Evolutionary conservation across 2,113 vertebrate species (phyloP).

Genomic region (Gobiocypris rarus): DNA sequence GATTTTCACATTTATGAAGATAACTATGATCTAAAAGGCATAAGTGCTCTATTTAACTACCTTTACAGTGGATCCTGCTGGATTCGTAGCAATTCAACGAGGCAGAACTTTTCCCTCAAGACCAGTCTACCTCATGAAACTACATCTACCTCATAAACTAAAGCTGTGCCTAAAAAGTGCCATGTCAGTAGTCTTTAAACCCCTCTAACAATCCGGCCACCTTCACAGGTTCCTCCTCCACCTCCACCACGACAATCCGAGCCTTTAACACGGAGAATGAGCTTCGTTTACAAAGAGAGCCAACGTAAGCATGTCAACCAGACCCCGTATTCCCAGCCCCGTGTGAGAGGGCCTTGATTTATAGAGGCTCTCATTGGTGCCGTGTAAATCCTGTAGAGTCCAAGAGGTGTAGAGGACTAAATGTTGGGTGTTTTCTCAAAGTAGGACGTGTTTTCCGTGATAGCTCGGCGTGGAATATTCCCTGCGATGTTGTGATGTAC

Average conservation of each 20-base stretch:
- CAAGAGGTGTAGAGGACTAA: constrained; percentile 9
- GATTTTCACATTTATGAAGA: neutral
- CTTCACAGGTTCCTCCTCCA: constrained; percentile 75
- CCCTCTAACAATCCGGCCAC: constrained; percentile 60
- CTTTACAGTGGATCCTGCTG: neutral
- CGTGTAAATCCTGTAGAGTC: constrained; percentile 3
- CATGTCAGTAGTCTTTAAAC: constrained; percentile 10
- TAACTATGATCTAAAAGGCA: neutral
- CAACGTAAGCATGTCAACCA: constrained; percentile 76
- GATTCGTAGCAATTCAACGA: neutral
- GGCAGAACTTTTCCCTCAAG: neutral
- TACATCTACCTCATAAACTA: constrained; percentile 29
- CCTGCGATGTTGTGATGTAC: constrained; percentile 16
- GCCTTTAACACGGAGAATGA: constrained; percentile 70
- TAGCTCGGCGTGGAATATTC: neutral
- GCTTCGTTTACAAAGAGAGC: constrained; percentile 80
- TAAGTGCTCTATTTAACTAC: neutral
- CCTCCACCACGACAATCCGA: constrained; percentile 76
- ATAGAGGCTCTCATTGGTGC: constrained; percentile 32
- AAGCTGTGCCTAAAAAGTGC: constrained; percentile 43
- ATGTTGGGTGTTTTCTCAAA: constrained; percentile 1
- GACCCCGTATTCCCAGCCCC: constrained; percentile 15
- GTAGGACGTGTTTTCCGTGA: neutral
- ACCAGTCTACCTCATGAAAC: neutral
- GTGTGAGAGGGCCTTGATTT: constrained; percentile 27